phyloP scores from a whole-genome alignment of 2,113 vertebrate species.

The Phylloscopus whistleri region DNA sequence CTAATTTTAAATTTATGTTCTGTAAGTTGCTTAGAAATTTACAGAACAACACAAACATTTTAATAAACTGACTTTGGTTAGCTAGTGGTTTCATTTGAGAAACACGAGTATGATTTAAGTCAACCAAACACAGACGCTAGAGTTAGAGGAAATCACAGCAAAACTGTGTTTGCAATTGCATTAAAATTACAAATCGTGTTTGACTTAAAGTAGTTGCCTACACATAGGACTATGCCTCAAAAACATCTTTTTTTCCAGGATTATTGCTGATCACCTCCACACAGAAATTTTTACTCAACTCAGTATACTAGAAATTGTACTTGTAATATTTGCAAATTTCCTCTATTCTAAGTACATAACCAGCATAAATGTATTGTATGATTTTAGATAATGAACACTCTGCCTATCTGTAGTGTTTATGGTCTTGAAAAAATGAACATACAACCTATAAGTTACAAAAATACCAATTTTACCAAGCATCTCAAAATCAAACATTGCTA shows the following conservation, averaged over 20 bases:
- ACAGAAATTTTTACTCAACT: neutral
- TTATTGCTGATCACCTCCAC: neutral
- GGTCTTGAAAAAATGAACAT: neutral
- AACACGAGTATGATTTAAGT: constrained; percentile 21
- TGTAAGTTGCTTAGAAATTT: neutral
- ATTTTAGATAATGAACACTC: neutral
- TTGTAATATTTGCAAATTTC: neutral
- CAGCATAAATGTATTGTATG: neutral
- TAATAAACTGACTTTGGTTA: constrained; percentile 2
- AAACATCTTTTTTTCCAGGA: neutral
- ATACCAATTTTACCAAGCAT: neutral
- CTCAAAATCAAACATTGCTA: neutral
- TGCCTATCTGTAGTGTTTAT: neutral
- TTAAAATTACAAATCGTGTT: constrained; percentile 31
- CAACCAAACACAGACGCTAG: constrained; percentile 29
- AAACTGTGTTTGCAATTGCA: constrained; percentile 18
- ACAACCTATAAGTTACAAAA: neutral
- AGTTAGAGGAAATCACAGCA: constrained; percentile 20
- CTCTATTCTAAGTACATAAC: neutral
- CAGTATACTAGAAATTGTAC: neutral
- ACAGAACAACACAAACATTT: neutral
- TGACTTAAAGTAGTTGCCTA: neutral
- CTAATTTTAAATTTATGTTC: neutral
- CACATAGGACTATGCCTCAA: neutral
- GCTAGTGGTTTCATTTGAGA: constrained; percentile 19